Evolutionary conservation across 2,797 vertebrate genomes (phyloP).

Genomic region (Geotrypetes seraphini): DNA sequence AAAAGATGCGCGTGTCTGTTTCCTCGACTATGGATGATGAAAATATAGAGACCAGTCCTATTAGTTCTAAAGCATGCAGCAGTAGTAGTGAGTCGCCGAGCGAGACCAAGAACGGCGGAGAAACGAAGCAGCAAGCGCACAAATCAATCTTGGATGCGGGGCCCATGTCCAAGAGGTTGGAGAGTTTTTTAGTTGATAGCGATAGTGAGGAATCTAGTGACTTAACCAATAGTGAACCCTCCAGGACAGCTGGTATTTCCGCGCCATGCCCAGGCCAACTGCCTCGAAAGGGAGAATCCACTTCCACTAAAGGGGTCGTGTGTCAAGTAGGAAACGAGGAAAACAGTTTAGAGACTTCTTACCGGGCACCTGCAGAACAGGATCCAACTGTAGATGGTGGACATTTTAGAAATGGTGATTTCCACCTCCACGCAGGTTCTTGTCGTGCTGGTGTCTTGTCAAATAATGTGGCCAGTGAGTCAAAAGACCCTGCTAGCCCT

Average conservation of each 20-base stretch:
- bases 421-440: slow-evolving; percentile 15
- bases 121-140: slow-evolving; percentile 19
- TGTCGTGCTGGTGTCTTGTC: background rate
- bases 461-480: slow-evolving; percentile 25
- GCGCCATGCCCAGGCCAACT: too few relatives aligned
- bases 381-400: slow-evolving; percentile 20
- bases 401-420: too few relatives aligned
- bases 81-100: background rate
- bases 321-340: too few relatives aligned
- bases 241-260: too few relatives aligned
- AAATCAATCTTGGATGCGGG: slow-evolving; percentile 66
- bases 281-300: too few relatives aligned
- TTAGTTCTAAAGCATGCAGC: too few relatives aligned
- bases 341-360: too few relatives aligned
- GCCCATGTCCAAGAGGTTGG: slow-evolving; percentile 78
- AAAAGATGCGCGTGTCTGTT: background rate
- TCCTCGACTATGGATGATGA: slow-evolving; percentile 1
- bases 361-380: too few relatives aligned
- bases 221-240: slow-evolving; percentile 40
- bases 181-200: slow-evolving; percentile 66
- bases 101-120: background rate
- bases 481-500: slow-evolving; percentile 22
- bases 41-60: background rate
- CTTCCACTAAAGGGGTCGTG: too few relatives aligned
- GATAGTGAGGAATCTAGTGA: slow-evolving; percentile 59